Percentiles rank a stretch among this genome's conserved stretches.
Evolutionary conservation across 2,797 vertebrate genomes (phyloP).

Genomic region (Dermochelys coriacea): DNA sequence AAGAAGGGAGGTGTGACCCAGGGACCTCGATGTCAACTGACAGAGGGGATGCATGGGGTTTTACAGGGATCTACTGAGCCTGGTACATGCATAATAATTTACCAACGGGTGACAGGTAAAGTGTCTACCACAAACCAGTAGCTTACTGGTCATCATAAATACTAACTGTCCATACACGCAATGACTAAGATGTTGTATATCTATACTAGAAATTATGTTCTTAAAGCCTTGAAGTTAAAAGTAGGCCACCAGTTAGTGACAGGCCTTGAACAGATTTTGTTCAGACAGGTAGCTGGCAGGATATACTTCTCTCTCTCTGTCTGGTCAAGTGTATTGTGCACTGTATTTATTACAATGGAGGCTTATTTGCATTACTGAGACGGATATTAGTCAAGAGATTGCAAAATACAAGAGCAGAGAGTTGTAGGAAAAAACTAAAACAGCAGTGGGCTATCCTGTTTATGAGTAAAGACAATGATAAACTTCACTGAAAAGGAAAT

Average conservation of each 20-base stretch:
- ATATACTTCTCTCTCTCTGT: not conserved
- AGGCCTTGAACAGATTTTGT: not conserved
- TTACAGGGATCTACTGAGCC: not conserved
- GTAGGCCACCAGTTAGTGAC: not conserved
- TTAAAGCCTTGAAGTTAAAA: not conserved
- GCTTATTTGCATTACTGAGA: not conserved
- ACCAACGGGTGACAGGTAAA: not conserved
- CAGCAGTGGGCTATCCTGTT: not conserved
- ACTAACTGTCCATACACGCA: too few species aligned
- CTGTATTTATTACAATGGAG: not conserved
- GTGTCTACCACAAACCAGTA: not conserved
- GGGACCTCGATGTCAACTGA: not conserved
- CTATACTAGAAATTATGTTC: not conserved
- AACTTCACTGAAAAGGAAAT: not conserved
- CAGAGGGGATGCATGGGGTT: not conserved
- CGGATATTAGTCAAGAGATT: not conserved
- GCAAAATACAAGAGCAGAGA: not conserved
- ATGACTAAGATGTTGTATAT: not conserved
- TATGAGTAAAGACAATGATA: not conserved
- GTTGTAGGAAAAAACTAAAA: not conserved
- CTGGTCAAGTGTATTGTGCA: not conserved
- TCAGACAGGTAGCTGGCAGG: not conserved
- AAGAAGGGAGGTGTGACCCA: not conserved
- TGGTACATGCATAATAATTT: not conserved
- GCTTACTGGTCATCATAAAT: not conserved